Percentiles rank a stretch among this genome's conserved stretches.
phyloP scores from a whole-genome alignment of 2,113 vertebrate genomes.

The Corythoichthys haematopterus region DNA sequence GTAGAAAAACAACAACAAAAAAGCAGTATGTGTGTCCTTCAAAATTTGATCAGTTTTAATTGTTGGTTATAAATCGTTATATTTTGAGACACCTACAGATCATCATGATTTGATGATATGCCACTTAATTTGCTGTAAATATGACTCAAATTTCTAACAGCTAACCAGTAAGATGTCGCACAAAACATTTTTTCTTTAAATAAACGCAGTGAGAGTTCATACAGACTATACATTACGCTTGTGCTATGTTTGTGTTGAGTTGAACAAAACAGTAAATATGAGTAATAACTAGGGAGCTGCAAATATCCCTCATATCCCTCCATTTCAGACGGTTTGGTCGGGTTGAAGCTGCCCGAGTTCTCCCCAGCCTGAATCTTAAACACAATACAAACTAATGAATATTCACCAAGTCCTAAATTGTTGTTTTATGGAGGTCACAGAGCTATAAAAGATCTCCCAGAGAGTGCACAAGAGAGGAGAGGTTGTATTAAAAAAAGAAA shows the following conservation, averaged over 20 bases:
- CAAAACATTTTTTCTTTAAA: constrained; percentile 30
- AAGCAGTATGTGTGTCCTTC: neutral
- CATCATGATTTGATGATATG: neutral
- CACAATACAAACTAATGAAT: constrained; percentile 59
- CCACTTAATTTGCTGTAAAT: neutral
- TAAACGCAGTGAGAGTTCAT: neutral
- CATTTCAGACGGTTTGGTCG: constrained; percentile 16
- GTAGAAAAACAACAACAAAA: no score
- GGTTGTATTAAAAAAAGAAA: constrained; percentile 35
- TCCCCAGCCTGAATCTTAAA: constrained; percentile 21
- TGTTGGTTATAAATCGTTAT: neutral
- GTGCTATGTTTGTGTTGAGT: constrained; percentile 2
- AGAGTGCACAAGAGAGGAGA: constrained; percentile 9
- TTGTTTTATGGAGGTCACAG: constrained; percentile 60
- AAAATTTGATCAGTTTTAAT: neutral
- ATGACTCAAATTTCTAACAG: neutral
- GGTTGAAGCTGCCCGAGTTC: neutral
- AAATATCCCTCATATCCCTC: constrained; percentile 4
- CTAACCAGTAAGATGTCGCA: constrained; percentile 14
- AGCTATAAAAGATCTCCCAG: constrained; percentile 55
- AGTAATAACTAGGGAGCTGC: neutral
- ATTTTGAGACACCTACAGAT: neutral
- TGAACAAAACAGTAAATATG: constrained; percentile 16
- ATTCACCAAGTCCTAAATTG: constrained; percentile 63
- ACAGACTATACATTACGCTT: neutral